Conservation (phyloP, 2,113 vertebrate genomes). For the Limanda limanda region DNA sequence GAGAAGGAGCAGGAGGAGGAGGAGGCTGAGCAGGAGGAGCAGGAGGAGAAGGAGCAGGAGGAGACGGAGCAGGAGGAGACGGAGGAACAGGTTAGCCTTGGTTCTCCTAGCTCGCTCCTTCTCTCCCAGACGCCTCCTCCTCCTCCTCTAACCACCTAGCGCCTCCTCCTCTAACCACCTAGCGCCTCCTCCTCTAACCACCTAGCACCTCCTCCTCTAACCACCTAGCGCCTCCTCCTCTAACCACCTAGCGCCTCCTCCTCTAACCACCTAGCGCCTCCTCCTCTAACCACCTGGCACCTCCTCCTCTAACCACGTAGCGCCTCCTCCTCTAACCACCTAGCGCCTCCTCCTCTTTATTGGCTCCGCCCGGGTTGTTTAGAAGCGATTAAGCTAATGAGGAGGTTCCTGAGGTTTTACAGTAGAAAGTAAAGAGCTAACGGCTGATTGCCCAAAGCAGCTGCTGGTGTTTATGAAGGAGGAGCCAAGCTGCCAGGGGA, state of each 20-base stretch:
- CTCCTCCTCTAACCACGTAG: constrained; percentile 74
- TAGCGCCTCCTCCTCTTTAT: constrained; percentile 73
- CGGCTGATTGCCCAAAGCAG: constrained; percentile 83
- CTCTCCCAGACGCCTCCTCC: constrained; percentile 63
- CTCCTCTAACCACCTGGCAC: constrained; percentile 68
- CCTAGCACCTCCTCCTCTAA: constrained; percentile 55
- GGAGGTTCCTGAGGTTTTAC: constrained; percentile 79
- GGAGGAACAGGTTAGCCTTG: constrained; percentile 43
- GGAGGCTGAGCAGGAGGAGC: too few relatives aligned
- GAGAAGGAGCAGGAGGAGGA: constrained; percentile 34
- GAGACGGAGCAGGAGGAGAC: too few relatives aligned
- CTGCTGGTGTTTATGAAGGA: constrained; percentile 84
- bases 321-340: constrained; percentile 60
- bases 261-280: constrained; percentile 62
- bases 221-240: constrained; percentile 66
- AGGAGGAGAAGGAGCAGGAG: too few relatives aligned
- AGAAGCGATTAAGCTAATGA: constrained; percentile 86
- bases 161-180: constrained; percentile 60
- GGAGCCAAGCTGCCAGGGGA: constrained; percentile 71
- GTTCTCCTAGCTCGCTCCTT: constrained; percentile 49
- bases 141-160: too few relatives aligned
- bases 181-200: constrained; percentile 69
- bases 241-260: too few relatives aligned
- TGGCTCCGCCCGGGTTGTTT: constrained; percentile 81
- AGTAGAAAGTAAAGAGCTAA: constrained; percentile 81